Evolutionary conservation across 1,140 invertebrate species (phyloP), one percentile per base, ranked within the genome.

Genomic region (Dolichoris vasculosae): DNA sequence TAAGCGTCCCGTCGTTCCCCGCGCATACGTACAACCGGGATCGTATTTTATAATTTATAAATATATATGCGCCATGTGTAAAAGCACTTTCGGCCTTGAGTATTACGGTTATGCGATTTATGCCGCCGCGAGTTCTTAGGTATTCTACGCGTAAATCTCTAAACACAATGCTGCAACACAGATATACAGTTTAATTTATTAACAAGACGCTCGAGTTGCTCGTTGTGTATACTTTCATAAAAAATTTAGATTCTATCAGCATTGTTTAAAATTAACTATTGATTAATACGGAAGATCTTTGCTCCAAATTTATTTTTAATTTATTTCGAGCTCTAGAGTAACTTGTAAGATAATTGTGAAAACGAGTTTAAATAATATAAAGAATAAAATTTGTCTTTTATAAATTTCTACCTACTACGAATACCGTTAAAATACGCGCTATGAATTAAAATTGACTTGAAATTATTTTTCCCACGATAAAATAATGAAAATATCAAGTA

Each of bases 1-100:
- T 59, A 59, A 9, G 1, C 23, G 26, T 9, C 4, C 9, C 9
- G 7, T 59, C 6, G 23, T 26, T 26, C 2, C 23, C 23, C 9
- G 23, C 3, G 55, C 55, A 3, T 26, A 13, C 26, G 55, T 26
- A 59, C 55, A 59, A 3, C 9, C 13, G 55, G 9, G 26, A 13
- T 26, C 55, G 55, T 26, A 26, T 23, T n/a, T 43, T 43, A 38
- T 73, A 73, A 73, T 73, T 51, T 76, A 48, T 76, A 76, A 63
- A 64, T 51, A 79, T 38, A 64, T 64, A 64, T n/a, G 35, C 35
- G 23, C 55, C 35, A 79, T 30, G 77, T 40, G 77, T 48, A n/a
- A 51, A 43, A 43, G 77, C 55, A 64, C 55, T 79, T 79, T 79
- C n/a, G 35, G 55, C 55, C 48, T 26, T 20, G 43, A 64, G 77